Evolutionary conservation across 2,888 invertebrate species (phyloP).

Genomic region (Lochmaea crataegi): DNA sequence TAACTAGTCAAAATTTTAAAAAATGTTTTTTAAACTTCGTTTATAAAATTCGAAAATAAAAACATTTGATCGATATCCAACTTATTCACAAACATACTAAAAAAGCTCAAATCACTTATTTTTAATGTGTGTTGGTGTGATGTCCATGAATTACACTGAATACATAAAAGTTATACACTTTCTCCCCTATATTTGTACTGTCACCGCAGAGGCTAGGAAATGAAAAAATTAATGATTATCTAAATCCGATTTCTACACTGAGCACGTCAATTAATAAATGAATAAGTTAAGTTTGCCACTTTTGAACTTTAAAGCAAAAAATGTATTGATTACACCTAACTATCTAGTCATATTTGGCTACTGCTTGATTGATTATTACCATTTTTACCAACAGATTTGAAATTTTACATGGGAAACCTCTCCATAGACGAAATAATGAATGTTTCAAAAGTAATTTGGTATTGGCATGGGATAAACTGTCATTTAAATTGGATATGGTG

Average conservation of each 20-base stretch:
- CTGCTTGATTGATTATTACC: too few relatives aligned
- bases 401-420: too few relatives aligned
- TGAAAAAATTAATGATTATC: conserved; percentile 11
- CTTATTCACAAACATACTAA: conserved; percentile 37
- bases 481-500: too few relatives aligned
- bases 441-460: too few relatives aligned
- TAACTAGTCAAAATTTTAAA: conserved; percentile 47
- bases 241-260: conserved; percentile 9
- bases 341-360: too few relatives aligned
- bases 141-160: conserved; percentile 25
- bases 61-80: conserved; percentile 42
- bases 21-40: conserved; percentile 37
- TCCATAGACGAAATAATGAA: too few relatives aligned
- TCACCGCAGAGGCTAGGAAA: conserved; percentile 20
- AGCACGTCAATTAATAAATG: neutral
- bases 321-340: too few relatives aligned
- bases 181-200: conserved; percentile 34
- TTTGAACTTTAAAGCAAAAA: neutral
- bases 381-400: too few relatives aligned
- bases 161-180: conserved; percentile 19
- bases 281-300: neutral
- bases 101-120: conserved; percentile 36
- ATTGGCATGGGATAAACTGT: too few relatives aligned
- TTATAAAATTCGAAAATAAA: conserved; percentile 41
- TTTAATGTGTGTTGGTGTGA: conserved; percentile 25